Evolutionary conservation across 2,797 vertebrate species (phyloP).

Genomic region (Emydoidea blandingii): DNA sequence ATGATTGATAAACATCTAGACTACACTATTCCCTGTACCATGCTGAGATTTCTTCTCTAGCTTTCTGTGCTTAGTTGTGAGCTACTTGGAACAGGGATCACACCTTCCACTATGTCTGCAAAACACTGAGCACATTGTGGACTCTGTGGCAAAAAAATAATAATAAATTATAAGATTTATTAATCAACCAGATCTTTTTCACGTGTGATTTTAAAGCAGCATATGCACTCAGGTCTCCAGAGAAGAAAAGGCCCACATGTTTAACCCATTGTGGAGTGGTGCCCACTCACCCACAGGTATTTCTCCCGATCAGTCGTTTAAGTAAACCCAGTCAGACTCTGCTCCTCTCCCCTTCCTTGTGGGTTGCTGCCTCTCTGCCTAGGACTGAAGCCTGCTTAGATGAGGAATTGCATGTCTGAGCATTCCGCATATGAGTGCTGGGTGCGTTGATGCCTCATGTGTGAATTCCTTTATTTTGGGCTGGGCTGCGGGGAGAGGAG

Average conservation of each 20-base stretch:
- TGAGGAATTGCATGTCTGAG: background rate
- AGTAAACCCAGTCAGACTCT: background rate
- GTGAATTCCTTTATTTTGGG: too few species aligned
- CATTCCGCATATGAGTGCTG: too few species aligned
- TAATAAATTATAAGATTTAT: background rate
- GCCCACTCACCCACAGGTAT: background rate
- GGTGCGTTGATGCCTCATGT: too few species aligned
- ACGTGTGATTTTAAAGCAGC: background rate
- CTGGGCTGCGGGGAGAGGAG: too few species aligned
- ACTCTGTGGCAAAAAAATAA: background rate
- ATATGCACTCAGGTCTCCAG: background rate
- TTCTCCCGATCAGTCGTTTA: background rate
- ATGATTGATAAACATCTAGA: too few species aligned
- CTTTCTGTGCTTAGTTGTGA: too few species aligned
- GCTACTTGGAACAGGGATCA: too few species aligned
- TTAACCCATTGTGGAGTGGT: background rate
- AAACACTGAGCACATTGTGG: background rate
- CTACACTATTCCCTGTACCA: too few species aligned
- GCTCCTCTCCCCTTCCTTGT: background rate
- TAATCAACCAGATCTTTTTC: background rate
- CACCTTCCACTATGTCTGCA: too few species aligned
- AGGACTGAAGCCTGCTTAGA: background rate
- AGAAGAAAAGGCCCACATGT: background rate
- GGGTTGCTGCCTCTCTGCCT: too few species aligned
- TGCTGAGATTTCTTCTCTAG: too few species aligned